Percentiles rank a stretch among this genome's conserved stretches.
These are phyloP conservation scores for Miltochrista miniata DNA, from an alignment of 2,888 invertebrate genomes.

Conservation along the genomic window DNA sequence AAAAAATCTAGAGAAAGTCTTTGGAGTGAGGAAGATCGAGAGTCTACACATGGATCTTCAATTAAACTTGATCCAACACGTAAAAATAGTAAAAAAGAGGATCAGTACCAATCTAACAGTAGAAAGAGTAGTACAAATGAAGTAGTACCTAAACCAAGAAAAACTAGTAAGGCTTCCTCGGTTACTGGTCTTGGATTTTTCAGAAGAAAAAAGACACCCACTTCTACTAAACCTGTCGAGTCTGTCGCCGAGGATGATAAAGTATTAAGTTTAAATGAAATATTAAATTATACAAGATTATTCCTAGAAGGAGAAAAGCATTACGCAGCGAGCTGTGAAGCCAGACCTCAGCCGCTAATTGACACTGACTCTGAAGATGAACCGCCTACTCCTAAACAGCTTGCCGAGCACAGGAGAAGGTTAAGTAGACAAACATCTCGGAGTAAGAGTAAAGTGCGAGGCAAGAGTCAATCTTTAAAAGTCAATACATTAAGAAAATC, in stretches of 20 bases:
- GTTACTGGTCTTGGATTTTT: constrained; percentile 74
- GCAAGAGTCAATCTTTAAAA: constrained; percentile 75
- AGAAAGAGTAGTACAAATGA: constrained; percentile 66
- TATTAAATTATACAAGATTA: constrained; percentile 64
- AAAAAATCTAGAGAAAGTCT: constrained; percentile 77
- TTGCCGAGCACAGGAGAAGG: constrained; percentile 69
- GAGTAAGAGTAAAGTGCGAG: constrained; percentile 75
- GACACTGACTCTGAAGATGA: constrained; percentile 75
- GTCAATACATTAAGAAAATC: constrained; percentile 74
- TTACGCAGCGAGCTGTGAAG: constrained; percentile 54
- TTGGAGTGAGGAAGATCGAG: constrained; percentile 78
- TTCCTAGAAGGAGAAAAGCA: constrained; percentile 74
- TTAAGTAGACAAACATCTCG: constrained; percentile 75
- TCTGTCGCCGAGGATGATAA: constrained; percentile 67
- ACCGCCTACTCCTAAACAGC: constrained; percentile 58
- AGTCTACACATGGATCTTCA: constrained; percentile 69
- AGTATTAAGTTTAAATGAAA: constrained; percentile 58
- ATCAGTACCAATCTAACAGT: constrained; percentile 56
- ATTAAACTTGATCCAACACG: constrained; percentile 65
- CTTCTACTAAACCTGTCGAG: constrained; percentile 66
- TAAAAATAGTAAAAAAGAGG: constrained; percentile 73
- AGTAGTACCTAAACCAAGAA: constrained; percentile 64
- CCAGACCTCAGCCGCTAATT: constrained; percentile 43
- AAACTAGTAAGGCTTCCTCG: constrained; percentile 73
- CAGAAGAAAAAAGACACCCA: constrained; percentile 72